Conservation (phyloP, 2,797 vertebrate species). For the Diceros bicornis region DNA sequence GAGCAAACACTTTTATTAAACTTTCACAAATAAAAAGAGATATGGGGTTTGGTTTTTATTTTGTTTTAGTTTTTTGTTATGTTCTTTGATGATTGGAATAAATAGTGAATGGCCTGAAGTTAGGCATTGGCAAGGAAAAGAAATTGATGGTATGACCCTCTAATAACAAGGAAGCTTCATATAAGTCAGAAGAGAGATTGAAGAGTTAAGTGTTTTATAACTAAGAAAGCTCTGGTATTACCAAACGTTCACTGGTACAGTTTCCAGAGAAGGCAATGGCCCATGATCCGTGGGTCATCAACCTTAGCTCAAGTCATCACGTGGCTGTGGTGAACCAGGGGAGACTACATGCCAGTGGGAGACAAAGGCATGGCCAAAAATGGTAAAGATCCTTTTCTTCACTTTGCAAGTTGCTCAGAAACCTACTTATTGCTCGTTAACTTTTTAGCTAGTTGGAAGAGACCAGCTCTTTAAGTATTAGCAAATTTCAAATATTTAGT, state of each 20-base stretch:
- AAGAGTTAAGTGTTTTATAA: neutral
- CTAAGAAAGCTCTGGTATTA: neutral
- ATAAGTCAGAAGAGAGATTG: neutral
- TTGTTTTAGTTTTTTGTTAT: neutral
- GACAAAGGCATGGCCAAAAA: constrained; percentile 92
- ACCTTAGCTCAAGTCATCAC: constrained; percentile 92
- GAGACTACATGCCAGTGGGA: constrained; percentile 92
- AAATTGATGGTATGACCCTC: neutral
- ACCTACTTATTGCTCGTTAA: neutral
- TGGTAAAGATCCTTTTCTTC: constrained; percentile 90
- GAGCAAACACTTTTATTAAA: neutral
- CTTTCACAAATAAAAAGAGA: neutral
- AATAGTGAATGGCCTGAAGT: neutral
- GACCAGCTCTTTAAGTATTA: neutral
- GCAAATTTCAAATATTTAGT: neutral
- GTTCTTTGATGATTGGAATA: neutral
- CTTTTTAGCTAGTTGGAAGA: neutral
- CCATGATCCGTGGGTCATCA: constrained; percentile 93
- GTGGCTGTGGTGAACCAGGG: constrained; percentile 95
- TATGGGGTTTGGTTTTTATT: neutral
- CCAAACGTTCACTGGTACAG: constrained; percentile 60
- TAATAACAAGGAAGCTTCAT: neutral
- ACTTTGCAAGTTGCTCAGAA: neutral
- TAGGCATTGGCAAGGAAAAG: neutral
- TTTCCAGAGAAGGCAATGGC: constrained; percentile 89